phyloP scores from a whole-genome alignment of 2,888 invertebrate species.

The Pandemis cinnamomeana region DNA sequence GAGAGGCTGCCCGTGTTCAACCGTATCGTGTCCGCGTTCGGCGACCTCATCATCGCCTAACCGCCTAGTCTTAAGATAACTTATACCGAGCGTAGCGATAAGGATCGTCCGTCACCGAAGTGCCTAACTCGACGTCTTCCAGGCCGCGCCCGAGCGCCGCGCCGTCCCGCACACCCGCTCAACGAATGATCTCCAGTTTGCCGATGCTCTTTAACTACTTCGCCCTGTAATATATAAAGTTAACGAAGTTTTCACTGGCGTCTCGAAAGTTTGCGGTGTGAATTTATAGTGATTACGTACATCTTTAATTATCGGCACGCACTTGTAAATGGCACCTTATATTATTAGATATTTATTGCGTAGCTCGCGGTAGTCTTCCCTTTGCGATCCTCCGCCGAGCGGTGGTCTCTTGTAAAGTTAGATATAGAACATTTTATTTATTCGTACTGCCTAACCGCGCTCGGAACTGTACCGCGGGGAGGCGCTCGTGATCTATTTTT shows the following conservation, averaged over 20 bases:
- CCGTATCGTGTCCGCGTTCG: constrained; percentile 78
- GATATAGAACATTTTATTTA: constrained; percentile 83
- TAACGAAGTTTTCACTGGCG: constrained; percentile 79
- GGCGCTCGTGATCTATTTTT: constrained; percentile 85
- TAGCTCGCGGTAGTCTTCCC: constrained; percentile 84
- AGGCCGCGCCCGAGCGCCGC: constrained; percentile 74
- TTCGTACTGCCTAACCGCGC: constrained; percentile 83
- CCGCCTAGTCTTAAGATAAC: constrained; percentile 78
- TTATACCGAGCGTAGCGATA: constrained; percentile 76
- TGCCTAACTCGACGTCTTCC: constrained; percentile 82
- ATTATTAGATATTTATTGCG: constrained; percentile 82
- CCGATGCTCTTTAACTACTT: constrained; percentile 78
- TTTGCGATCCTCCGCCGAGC: constrained; percentile 83
- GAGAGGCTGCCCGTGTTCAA: constrained; percentile 92
- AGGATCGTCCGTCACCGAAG: constrained; percentile 80
- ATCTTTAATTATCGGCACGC: constrained; percentile 80
- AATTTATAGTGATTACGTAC: constrained; percentile 74
- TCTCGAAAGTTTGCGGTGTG: constrained; percentile 84
- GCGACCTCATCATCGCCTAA: constrained; percentile 80
- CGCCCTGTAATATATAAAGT: constrained; percentile 79
- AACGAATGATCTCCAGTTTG: constrained; percentile 84
- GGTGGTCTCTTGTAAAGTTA: constrained; percentile 84
- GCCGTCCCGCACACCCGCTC: constrained; percentile 79
- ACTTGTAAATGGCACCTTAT: constrained; percentile 84
- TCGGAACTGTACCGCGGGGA: constrained; percentile 83